Base-by-base conservation (phyloP, 2,888 invertebrate genomes). In the Parapristionchus giblindavisi region DNA sequence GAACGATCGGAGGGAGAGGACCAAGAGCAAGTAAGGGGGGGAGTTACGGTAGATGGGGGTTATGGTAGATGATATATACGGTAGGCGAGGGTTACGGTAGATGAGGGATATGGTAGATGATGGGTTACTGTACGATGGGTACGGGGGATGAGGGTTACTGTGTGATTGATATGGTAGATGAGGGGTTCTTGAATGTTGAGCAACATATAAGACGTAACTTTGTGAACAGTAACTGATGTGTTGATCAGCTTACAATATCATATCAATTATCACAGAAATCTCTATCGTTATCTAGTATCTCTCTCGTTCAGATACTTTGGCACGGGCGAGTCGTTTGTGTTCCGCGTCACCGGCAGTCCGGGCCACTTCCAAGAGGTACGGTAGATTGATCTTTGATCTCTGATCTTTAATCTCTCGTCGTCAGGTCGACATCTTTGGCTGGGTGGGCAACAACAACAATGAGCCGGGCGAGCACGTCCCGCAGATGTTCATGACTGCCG, bases 401-500 rank as follows among this genome's bases (percentile, higher is more conserved):
- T n/a, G n/a, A n/a, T n/a, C n/a, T n/a, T n/a, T 43, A n/a, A 43
- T 43, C 17, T 27, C 27, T 68, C 24, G 32, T 6, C 24, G 11
- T 24, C 38, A 71, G 70, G 70, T 85, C 5, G 79, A 82, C 29
- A 79, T 85, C 75, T 87, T 85, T 79, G 61, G 71, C 0, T 87
- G 87, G 87, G 83, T 79, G 36, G 87, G 85, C 40, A 72, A 77
- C 61, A 82, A 78, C 63, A 80, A 78, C 43, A 77, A 75, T 17
- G 77, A 85, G 21, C 77, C 80, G 36, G 79, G 83, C 17, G 83
- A 84, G 40, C 68, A 77, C 11, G 79, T 79, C 24, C 85, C 85
- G 21, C 87, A 87, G 70, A 85, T 84, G 77, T 87, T 87, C 76
- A 85, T 86, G 86, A 76, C 87, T 2, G 87, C 87, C 14, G 81